phyloP scores from a whole-genome alignment of 2,797 vertebrate genomes.

The Lepus oiostolus region DNA sequence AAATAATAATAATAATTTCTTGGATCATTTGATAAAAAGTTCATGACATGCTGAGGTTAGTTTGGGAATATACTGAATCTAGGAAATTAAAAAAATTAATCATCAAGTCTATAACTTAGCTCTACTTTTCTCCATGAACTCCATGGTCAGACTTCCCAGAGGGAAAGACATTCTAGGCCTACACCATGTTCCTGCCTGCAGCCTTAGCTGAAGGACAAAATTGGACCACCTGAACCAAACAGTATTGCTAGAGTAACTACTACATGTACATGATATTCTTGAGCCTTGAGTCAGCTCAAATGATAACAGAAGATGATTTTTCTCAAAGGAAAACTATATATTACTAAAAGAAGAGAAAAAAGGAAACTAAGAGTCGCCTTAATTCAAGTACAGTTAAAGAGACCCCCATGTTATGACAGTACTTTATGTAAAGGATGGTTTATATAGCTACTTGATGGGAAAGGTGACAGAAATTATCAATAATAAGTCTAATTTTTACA shows the following conservation, averaged over 20 bases:
- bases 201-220: neutral
- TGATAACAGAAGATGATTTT: neutral
- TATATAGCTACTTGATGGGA: neutral
- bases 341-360: neutral
- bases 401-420: neutral
- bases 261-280: neutral
- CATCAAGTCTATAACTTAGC: neutral
- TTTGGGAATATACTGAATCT: neutral
- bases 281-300: neutral
- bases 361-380: neutral
- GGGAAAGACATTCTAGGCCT: neutral
- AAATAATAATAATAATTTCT: neutral
- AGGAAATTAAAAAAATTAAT: neutral
- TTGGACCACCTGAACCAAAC: neutral
- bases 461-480: neutral
- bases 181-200: neutral
- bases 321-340: neutral
- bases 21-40: slow-evolving; percentile 27
- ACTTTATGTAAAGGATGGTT: neutral
- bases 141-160: neutral
- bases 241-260: neutral
- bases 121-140: neutral
- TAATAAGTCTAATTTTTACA: neutral
- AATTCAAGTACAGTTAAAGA: neutral
- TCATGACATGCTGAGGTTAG: neutral